Conservation (phyloP, 1,140 invertebrate genomes). For the Drosophila cardini region DNA sequence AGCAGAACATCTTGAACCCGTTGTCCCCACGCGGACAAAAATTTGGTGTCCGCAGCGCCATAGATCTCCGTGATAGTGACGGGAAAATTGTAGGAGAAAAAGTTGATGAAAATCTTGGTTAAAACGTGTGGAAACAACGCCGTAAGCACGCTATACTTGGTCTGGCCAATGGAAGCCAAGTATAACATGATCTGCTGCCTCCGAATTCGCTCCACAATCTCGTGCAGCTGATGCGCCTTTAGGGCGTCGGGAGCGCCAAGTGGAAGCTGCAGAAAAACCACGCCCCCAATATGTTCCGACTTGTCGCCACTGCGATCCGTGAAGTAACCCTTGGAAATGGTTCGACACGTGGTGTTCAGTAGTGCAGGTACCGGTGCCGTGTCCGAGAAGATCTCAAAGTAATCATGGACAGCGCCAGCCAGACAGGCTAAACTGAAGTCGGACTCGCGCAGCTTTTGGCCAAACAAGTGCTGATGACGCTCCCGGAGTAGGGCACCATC, state of each 20-base stretch:
- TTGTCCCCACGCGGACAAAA: conserved; percentile 88
- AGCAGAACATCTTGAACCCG: conserved; percentile 89
- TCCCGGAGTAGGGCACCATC: conserved; percentile 84
- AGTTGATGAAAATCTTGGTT: conserved; percentile 89
- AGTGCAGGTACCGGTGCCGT: conserved; percentile 68
- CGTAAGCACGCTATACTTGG: conserved; percentile 88
- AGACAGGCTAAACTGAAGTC: conserved; percentile 88
- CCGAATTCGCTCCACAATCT: conserved; percentile 87
- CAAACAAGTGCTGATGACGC: conserved; percentile 85
- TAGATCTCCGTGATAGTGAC: conserved; percentile 90
- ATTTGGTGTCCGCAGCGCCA: conserved; percentile 70
- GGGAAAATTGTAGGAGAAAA: conserved; percentile 89
- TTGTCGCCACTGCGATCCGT: conserved; percentile 70
- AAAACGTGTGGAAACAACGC: conserved; percentile 88
- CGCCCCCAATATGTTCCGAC: conserved; percentile 77
- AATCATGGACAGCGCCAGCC: conserved; percentile 75
- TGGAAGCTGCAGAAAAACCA: conserved; percentile 85
- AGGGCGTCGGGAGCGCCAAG: conserved; percentile 81
- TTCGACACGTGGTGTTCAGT: conserved; percentile 85
- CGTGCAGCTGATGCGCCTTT: conserved; percentile 85
- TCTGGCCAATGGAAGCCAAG: conserved; percentile 88
- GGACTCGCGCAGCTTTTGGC: conserved; percentile 88
- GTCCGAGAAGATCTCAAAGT: conserved; percentile 62
- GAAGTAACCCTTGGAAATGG: conserved; percentile 84
- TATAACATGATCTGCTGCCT: conserved; percentile 88